These are phyloP conservation scores for Pungitius pungitius DNA, from an alignment of 2,113 vertebrate species.

Conservation along the genomic window DNA sequence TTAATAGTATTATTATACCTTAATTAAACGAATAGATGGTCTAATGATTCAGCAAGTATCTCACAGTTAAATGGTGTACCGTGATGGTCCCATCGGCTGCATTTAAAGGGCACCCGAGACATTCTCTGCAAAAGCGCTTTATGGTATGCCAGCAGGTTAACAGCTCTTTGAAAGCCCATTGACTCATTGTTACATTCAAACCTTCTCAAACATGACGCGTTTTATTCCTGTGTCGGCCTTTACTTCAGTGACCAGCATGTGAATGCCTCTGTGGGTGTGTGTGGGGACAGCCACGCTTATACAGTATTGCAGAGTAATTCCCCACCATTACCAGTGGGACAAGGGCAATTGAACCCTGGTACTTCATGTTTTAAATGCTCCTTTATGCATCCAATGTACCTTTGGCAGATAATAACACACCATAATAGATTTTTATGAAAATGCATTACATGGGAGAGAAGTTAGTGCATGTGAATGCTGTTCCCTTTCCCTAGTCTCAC, in stretches of 20 bases:
- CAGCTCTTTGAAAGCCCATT: conserved; percentile 60
- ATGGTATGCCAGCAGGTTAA: conserved; percentile 66
- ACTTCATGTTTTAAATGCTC: conserved; percentile 72
- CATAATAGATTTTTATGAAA: conserved; percentile 73
- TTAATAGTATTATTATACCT: conserved; percentile 33
- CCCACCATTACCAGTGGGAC: conserved; percentile 58
- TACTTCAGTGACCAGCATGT: conserved; percentile 43
- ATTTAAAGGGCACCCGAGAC: conserved; percentile 47
- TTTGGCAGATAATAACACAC: conserved; percentile 65
- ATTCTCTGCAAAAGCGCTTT: conserved; percentile 48
- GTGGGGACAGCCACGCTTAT: conserved; percentile 1
- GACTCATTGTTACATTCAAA: conserved; percentile 63
- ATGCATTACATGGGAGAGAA: conserved; percentile 58
- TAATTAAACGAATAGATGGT: conserved; percentile 59
- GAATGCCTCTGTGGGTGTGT: conserved; percentile 25
- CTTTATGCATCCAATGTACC: conserved; percentile 71
- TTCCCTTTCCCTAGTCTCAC: conserved; percentile 29
- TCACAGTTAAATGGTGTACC: conserved; percentile 40
- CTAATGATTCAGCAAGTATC: conserved; percentile 55
- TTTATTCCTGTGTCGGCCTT: conserved; percentile 56
- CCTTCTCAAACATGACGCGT: conserved; percentile 55
- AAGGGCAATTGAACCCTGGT: conserved; percentile 69
- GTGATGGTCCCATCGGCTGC: conserved; percentile 41
- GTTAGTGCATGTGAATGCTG: conserved; percentile 23
- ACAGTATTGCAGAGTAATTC: conserved; percentile 47